A percentile compares a stretch with the other conserved stretches of the same genome.
These are phyloP conservation scores for Aegypius monachus DNA, from an alignment of 2,113 vertebrate genomes.

Conservation along the genomic window DNA sequence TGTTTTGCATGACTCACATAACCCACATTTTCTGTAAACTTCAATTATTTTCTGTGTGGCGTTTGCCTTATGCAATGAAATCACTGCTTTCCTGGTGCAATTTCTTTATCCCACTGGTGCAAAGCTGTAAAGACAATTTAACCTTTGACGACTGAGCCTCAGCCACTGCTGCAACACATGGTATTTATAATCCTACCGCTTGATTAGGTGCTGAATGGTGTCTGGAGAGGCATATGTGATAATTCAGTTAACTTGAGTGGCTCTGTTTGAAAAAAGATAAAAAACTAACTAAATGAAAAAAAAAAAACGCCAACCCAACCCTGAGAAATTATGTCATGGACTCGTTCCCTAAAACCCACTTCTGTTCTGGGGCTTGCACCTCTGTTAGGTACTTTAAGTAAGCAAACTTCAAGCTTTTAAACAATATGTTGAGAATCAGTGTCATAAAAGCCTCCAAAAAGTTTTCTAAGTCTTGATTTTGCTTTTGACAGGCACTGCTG, in stretches of 20 bases:
- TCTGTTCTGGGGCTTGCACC: not conserved
- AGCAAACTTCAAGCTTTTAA: not conserved
- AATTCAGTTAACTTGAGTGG: not conserved
- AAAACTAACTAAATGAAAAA: not conserved
- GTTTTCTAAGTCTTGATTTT: not conserved
- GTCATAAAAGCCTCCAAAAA: not conserved
- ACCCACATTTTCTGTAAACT: not conserved
- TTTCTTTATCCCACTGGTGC: not conserved
- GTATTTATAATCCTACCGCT: not conserved
- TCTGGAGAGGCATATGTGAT: not conserved
- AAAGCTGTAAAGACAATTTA: slow-evolving; percentile 16
- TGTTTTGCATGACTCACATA: not conserved
- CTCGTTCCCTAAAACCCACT: not conserved
- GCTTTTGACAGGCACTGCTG: not conserved
- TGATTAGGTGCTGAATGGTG: slow-evolving; percentile 29
- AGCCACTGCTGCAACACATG: not conserved
- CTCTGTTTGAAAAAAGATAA: not conserved
- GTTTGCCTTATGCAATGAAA: not conserved
- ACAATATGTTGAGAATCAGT: accelerated
- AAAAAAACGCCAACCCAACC: not conserved
- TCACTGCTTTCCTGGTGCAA: not conserved
- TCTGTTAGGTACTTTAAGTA: not conserved
- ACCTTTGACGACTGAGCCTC: not conserved
- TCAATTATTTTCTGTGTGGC: not conserved
- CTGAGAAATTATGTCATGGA: not conserved